phyloP scores from a whole-genome alignment of 2,888 invertebrate species.

The Amphimallon solstitiale region DNA sequence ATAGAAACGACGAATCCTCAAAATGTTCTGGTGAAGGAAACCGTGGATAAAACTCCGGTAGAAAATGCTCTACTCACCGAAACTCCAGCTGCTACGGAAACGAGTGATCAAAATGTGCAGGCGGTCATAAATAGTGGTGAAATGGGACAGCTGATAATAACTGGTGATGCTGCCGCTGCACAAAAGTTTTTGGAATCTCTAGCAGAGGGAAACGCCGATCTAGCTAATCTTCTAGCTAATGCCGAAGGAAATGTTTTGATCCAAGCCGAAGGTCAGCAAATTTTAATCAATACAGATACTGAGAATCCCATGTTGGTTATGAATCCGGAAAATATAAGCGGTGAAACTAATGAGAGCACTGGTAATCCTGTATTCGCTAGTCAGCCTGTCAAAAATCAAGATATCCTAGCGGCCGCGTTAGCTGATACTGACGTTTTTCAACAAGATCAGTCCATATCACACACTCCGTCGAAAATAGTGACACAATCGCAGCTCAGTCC shows the following conservation, averaged over 20 bases:
- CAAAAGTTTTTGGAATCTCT: constrained; percentile 62
- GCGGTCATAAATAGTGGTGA: constrained; percentile 52
- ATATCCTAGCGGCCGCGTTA: constrained; percentile 79
- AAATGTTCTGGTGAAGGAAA: constrained; percentile 16
- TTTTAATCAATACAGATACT: constrained; percentile 60
- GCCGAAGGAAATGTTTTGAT: constrained; percentile 62
- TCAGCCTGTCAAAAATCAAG: constrained; percentile 66
- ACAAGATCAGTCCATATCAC: constrained; percentile 60
- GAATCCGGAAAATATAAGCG: constrained; percentile 48
- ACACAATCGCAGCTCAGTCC: constrained; percentile 68
- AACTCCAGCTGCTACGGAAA: constrained; percentile 35
- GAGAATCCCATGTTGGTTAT: constrained; percentile 56
- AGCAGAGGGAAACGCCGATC: constrained; percentile 60
- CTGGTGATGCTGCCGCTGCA: constrained; percentile 61
- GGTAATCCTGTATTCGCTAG: constrained; percentile 58
- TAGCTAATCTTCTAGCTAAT: constrained; percentile 60
- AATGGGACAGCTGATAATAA: constrained; percentile 60
- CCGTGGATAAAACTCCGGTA: not conserved
- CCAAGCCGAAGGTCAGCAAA: constrained; percentile 64
- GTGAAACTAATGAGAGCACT: constrained; percentile 50
- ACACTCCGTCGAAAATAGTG: constrained; percentile 61
- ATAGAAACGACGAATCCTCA: constrained; percentile 22
- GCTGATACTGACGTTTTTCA: constrained; percentile 80
- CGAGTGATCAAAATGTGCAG: constrained; percentile 42
- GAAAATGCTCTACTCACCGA: constrained; percentile 32